These are phyloP conservation scores for Trichopria drosophilae DNA, from an alignment of 2,888 invertebrate species.

Conservation along the genomic window DNA sequence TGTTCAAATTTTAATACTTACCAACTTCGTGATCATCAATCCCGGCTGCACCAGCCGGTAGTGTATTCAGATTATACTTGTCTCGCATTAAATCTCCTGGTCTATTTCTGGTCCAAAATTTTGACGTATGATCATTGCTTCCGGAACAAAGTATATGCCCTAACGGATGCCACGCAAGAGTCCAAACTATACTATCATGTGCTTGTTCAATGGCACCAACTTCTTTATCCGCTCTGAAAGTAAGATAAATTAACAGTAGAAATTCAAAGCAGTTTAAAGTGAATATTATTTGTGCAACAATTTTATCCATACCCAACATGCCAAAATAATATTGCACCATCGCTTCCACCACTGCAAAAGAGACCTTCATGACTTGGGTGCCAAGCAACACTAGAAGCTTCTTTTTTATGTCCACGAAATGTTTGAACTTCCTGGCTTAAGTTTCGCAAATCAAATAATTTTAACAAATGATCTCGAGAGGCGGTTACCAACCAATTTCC, in stretches of 20 bases:
- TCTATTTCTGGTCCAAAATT: slow-evolving; percentile 99
- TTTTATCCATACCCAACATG: slow-evolving; percentile 82
- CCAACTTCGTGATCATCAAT: slow-evolving; percentile 73
- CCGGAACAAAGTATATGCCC: slow-evolving; percentile 98
- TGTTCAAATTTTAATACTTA: slow-evolving; percentile 47
- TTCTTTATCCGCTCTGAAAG: slow-evolving; percentile 86
- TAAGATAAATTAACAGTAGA: background rate
- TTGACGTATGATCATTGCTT: slow-evolving; percentile 98
- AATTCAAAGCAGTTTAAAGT: slow-evolving; percentile 19
- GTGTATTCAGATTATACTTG: slow-evolving; percentile 92
- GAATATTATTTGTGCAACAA: no score
- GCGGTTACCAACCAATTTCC: slow-evolving; percentile 99
- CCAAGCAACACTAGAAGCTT: slow-evolving; percentile 96
- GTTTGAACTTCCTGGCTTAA: slow-evolving; percentile 93
- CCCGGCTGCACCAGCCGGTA: slow-evolving; percentile 79
- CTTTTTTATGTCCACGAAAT: slow-evolving; percentile 98
- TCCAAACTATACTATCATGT: slow-evolving; percentile 99
- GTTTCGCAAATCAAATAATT: slow-evolving; percentile 96
- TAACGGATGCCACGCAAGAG: slow-evolving; percentile 97
- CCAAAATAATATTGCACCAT: slow-evolving; percentile 98
- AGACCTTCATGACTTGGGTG: slow-evolving; percentile 97
- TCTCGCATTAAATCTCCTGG: slow-evolving; percentile 98
- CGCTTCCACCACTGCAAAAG: slow-evolving; percentile 97
- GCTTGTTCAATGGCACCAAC: slow-evolving; percentile 98
- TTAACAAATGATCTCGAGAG: slow-evolving; percentile 94